A percentile compares a stretch with the other conserved stretches of the same genome.
Evolutionary conservation across 1,140 invertebrate genomes (phyloP).

Genomic region (Polypedilum pembai): DNA sequence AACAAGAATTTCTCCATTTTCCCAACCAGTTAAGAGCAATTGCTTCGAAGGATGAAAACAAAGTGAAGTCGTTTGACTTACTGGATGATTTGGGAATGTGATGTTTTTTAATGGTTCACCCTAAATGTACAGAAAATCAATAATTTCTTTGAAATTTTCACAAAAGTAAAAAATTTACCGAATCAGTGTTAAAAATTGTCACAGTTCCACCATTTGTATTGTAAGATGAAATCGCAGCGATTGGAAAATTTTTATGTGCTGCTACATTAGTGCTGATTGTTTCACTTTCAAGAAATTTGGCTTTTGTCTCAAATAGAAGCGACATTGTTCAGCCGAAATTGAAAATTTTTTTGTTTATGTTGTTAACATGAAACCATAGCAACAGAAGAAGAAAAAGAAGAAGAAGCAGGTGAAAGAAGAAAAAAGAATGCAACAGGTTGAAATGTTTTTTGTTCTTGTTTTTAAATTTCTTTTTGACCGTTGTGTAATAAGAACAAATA

Average conservation of each 20-base stretch:
- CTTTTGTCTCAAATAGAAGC: slow-evolving; percentile 66
- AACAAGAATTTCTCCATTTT: slow-evolving; percentile 78
- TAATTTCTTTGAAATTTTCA: slow-evolving; percentile 20
- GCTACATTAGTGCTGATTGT: slow-evolving; percentile 64
- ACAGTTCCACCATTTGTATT: slow-evolving; percentile 81
- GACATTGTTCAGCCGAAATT: slow-evolving; percentile 51
- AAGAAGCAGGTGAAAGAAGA: slow-evolving; percentile 1
- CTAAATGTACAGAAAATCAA: slow-evolving; percentile 45
- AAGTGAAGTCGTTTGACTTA: slow-evolving; percentile 69
- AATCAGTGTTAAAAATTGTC: slow-evolving; percentile 80
- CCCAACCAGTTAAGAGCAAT: slow-evolving; percentile 79
- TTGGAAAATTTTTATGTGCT: slow-evolving; percentile 70
- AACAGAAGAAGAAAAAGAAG: background rate
- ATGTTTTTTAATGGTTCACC: slow-evolving; percentile 71
- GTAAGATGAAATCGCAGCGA: slow-evolving; percentile 78
- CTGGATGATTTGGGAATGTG: slow-evolving; percentile 63
- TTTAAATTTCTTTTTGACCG: background rate
- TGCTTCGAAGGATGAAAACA: slow-evolving; percentile 83
- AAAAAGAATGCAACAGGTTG: background rate
- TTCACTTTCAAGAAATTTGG: slow-evolving; percentile 58
- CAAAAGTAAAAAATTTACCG: slow-evolving; percentile 31
- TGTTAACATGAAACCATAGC: background rate
- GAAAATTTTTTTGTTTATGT: background rate
- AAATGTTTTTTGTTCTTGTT: background rate
- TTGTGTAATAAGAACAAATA: too few relatives aligned